Conservation (phyloP, 2,888 invertebrate genomes). For the Hofmannophila pseudospretella region DNA sequence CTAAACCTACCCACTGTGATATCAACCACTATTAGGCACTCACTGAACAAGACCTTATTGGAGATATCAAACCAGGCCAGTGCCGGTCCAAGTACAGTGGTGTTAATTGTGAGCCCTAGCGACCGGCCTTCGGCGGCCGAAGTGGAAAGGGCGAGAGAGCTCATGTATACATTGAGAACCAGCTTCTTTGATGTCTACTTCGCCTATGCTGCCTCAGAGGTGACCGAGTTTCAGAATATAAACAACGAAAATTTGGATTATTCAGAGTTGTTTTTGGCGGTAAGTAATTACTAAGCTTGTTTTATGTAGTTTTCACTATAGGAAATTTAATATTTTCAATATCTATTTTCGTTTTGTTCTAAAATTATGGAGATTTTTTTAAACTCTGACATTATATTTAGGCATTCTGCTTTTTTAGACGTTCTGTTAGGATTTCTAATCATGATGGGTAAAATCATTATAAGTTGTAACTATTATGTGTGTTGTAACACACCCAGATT, state of each 20-base stretch:
- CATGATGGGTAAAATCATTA: too few relatives aligned
- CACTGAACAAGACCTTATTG: slow-evolving; percentile 56
- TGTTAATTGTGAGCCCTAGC: slow-evolving; percentile 71
- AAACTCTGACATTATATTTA: too few relatives aligned
- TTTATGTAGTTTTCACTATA: too few relatives aligned
- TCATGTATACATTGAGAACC: slow-evolving; percentile 61
- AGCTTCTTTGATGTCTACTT: slow-evolving; percentile 75
- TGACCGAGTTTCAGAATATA: slow-evolving; percentile 61
- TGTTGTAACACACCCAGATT: too few relatives aligned
- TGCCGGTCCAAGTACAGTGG: slow-evolving; percentile 66
- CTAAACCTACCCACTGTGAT: slow-evolving; percentile 69
- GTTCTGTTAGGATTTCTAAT: too few relatives aligned
- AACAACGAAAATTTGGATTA: slow-evolving; percentile 66
- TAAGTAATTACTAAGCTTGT: too few relatives aligned
- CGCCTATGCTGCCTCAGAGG: slow-evolving; percentile 65
- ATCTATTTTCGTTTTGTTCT: too few relatives aligned
- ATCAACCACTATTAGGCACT: slow-evolving; percentile 61
- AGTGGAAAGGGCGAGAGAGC: slow-evolving; percentile 46
- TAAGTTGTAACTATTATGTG: too few relatives aligned
- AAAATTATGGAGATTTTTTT: too few relatives aligned
- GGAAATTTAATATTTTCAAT: too few relatives aligned
- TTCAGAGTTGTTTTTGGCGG: slow-evolving; percentile 67
- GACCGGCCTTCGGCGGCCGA: slow-evolving; percentile 65
- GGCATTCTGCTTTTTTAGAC: too few relatives aligned
- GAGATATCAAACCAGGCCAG: slow-evolving; percentile 47